Percentiles rank a stretch among this genome's conserved stretches.
These are phyloP conservation scores for Rhegmatorhina hoffmannsi DNA, from an alignment of 2,113 vertebrate genomes.

Conservation along the genomic window DNA sequence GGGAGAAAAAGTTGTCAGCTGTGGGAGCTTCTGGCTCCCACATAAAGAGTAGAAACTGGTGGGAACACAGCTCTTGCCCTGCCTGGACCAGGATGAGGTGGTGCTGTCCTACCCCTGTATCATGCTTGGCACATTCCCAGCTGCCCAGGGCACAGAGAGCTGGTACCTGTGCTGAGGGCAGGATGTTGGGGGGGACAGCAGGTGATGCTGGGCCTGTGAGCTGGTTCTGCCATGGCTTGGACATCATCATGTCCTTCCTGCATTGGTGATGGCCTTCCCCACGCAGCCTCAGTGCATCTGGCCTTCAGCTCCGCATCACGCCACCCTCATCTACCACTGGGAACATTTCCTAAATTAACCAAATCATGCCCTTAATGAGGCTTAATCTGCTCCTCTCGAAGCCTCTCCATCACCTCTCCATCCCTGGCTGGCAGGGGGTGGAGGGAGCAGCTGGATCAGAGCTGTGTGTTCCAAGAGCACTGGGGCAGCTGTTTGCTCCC, in stretches of 20 bases:
- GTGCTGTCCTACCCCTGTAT: accelerated
- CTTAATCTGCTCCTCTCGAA: background rate
- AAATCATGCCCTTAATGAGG: background rate
- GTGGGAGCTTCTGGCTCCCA: background rate
- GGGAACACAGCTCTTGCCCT: background rate
- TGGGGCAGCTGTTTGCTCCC: background rate
- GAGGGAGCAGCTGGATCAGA: background rate
- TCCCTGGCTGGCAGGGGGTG: background rate
- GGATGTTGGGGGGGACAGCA: background rate
- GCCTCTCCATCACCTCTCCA: background rate
- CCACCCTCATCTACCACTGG: background rate
- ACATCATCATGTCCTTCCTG: background rate
- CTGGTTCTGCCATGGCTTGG: background rate
- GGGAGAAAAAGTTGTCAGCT: background rate
- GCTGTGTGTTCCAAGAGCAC: background rate
- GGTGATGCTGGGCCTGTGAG: background rate
- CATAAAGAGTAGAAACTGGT: background rate
- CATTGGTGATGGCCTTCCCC: background rate
- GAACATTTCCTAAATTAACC: background rate
- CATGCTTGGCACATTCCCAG: accelerated
- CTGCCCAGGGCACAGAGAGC: background rate
- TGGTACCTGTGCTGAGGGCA: accelerated
- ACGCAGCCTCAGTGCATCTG: background rate
- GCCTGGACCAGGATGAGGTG: accelerated
- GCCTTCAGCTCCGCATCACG: background rate